Evolutionary conservation across 2,113 vertebrate species (phyloP).

Genomic region (Montifringilla adamsi): DNA sequence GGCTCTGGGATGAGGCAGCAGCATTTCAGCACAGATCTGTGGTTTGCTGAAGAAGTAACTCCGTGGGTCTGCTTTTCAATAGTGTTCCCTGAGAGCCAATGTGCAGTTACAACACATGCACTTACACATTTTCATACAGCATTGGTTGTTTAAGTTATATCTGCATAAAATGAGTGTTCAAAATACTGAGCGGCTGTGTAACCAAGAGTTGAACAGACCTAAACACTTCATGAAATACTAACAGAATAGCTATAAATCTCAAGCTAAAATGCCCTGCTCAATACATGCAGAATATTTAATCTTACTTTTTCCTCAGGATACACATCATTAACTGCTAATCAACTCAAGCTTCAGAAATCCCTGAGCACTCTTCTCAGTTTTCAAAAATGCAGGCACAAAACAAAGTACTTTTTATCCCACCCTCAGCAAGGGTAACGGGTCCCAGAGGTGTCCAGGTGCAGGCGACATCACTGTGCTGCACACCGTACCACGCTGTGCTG

Average conservation of each 20-base stretch:
- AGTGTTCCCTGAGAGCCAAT: not conserved
- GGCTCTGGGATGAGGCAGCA: not conserved
- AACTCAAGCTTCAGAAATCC: conserved; percentile 75
- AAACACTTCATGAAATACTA: conserved; percentile 59
- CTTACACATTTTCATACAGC: not conserved
- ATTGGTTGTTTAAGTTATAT: conserved; percentile 43
- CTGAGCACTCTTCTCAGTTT: conserved; percentile 66
- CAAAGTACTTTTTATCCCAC: conserved; percentile 63
- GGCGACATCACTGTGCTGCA: conserved; percentile 26
- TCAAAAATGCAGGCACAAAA: conserved; percentile 71
- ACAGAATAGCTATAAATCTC: conserved; percentile 64
- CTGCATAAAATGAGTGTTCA: conserved; percentile 56
- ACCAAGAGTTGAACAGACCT: conserved; percentile 33
- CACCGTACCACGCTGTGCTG: not conserved
- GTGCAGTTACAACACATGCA: not conserved
- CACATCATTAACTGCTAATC: conserved; percentile 79
- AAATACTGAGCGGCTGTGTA: conserved; percentile 38
- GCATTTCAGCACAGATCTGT: not conserved
- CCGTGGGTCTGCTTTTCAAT: not conserved
- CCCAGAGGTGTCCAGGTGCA: conserved; percentile 69
- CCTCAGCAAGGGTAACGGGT: conserved; percentile 55
- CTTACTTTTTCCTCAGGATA: conserved; percentile 73
- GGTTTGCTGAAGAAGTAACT: not conserved
- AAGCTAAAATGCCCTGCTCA: conserved; percentile 65
- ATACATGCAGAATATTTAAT: conserved; percentile 67